Evolutionary conservation across 1,140 invertebrate species (phyloP).

Genomic region (Papilio polytes): DNA sequence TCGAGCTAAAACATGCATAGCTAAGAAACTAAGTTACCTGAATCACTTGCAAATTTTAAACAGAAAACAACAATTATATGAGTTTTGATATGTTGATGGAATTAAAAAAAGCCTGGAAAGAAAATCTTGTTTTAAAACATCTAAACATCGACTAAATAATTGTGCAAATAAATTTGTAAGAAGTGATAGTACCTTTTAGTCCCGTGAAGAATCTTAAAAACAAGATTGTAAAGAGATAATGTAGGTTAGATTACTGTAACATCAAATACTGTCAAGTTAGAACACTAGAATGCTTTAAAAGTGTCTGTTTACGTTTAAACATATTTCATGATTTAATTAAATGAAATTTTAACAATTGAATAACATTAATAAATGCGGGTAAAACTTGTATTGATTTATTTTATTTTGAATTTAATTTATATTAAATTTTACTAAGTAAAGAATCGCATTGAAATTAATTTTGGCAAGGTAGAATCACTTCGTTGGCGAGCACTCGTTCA

Average conservation of each 20-base stretch:
- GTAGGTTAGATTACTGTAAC: not conserved
- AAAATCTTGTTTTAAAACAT: conserved; percentile 47
- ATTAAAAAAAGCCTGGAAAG: conserved; percentile 60
- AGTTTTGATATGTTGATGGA: conserved; percentile 54
- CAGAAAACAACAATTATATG: conserved; percentile 53
- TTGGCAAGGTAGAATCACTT: no score
- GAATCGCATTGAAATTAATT: no score
- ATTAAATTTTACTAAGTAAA: no score
- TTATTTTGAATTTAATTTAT: no score
- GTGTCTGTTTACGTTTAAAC: not conserved
- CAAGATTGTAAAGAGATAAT: not conserved
- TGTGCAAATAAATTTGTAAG: conserved; percentile 68
- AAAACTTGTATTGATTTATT: no score
- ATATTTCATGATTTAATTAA: no score
- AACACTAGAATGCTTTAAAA: not conserved
- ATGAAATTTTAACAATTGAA: no score
- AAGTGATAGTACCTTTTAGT: conserved; percentile 53
- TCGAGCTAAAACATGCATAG: conserved; percentile 16
- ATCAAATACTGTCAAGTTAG: not conserved
- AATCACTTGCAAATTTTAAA: conserved; percentile 52
- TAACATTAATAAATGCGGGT: no score
- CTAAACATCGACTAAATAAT: conserved; percentile 42
- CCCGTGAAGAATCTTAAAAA: not conserved
- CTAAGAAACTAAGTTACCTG: conserved; percentile 33
- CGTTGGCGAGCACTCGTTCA: no score